phyloP scores from a whole-genome alignment of 2,797 vertebrate species.

The Darevskia mixta region DNA sequence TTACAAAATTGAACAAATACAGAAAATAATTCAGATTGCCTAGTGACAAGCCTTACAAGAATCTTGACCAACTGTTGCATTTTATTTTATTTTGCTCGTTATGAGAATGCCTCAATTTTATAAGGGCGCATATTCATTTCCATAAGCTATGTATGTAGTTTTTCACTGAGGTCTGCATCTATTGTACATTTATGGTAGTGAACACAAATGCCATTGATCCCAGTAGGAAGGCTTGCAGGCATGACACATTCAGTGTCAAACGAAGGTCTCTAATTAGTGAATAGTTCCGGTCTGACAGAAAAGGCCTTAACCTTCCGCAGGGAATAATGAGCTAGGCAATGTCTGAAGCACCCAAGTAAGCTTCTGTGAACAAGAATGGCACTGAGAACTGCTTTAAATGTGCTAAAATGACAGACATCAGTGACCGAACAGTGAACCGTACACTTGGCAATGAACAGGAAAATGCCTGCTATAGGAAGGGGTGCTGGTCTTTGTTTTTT shows the following conservation, averaged over 20 bases:
- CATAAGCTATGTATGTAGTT: constrained; percentile 23
- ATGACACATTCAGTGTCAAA: constrained; percentile 79
- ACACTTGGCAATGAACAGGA: constrained; percentile 72
- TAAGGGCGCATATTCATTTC: not conserved
- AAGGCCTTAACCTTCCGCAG: constrained; percentile 76
- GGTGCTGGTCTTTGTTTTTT: constrained; percentile 65
- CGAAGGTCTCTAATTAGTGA: constrained; percentile 79
- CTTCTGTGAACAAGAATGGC: constrained; percentile 68
- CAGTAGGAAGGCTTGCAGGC: constrained; percentile 74
- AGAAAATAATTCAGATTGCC: not conserved
- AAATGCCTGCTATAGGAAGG: constrained; percentile 63
- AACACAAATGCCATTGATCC: constrained; percentile 71
- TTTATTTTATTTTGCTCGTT: not conserved
- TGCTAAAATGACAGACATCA: constrained; percentile 78
- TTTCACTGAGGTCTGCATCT: constrained; percentile 36
- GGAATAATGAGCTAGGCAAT: constrained; percentile 81
- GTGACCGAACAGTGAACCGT: constrained; percentile 80
- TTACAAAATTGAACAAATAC: not conserved
- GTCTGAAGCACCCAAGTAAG: constrained; percentile 72
- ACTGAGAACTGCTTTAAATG: constrained; percentile 72
- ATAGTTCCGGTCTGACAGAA: constrained; percentile 76
- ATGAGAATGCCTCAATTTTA: not conserved
- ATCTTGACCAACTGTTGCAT: not conserved
- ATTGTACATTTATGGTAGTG: constrained; percentile 61
- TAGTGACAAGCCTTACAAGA: not conserved